A percentile compares a stretch with the other conserved stretches of the same genome.
These are phyloP conservation scores for Tachina lurida DNA, from an alignment of 2,888 invertebrate species.

Conservation along the genomic window DNA sequence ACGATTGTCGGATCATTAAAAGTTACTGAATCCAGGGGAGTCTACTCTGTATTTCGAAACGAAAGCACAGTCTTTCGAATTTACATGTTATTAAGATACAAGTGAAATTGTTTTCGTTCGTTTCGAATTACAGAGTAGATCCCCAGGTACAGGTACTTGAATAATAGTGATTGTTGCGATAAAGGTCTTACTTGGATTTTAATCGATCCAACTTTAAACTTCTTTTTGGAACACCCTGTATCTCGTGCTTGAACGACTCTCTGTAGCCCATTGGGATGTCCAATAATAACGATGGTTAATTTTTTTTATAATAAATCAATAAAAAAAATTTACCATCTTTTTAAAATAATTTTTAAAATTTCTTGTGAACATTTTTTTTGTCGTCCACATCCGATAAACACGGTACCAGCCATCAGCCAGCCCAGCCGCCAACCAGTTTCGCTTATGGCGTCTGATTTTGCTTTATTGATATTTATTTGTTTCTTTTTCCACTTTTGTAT, in stretches of 20 bases:
- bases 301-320: neutral
- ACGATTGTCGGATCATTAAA: too few species aligned
- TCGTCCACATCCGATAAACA: conserved; percentile 21
- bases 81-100: too few species aligned
- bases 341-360: neutral
- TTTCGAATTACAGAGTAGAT: too few species aligned
- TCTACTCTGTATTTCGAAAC: too few species aligned
- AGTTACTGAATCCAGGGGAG: too few species aligned
- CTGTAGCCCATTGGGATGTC: conserved; percentile 61
- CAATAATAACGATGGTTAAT: conserved; percentile 44
- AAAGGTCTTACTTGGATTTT: too few species aligned
- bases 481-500: conserved; percentile 27
- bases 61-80: too few species aligned
- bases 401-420: conserved; percentile 46
- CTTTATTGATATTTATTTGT: neutral
- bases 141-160: too few species aligned
- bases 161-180: too few species aligned
- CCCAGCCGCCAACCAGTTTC: conserved; percentile 62
- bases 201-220: too few species aligned
- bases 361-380: neutral
- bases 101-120: too few species aligned
- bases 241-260: conserved; percentile 17
- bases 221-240: neutral
- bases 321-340: neutral
- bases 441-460: conserved; percentile 57